Conservation (phyloP, 2,797 vertebrate genomes). For the Trematomus bernacchii region DNA sequence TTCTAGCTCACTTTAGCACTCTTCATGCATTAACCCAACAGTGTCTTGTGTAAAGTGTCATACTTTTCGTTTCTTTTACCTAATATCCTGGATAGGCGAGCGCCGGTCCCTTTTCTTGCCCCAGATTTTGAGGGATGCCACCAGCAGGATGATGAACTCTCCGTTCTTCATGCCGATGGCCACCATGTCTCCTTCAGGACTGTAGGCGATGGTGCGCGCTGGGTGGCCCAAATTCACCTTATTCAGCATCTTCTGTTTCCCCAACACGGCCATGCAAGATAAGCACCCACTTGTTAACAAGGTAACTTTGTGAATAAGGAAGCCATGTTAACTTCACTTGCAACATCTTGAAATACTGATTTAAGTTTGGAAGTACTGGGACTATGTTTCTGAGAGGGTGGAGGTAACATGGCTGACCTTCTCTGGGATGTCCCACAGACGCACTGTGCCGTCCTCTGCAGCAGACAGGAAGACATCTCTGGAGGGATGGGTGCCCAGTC, state of each 20-base stretch:
- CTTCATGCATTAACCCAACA: not conserved
- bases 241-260: constrained; percentile 95
- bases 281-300: constrained; percentile 19
- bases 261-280: constrained; percentile 39
- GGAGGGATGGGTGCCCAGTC: constrained; percentile 93
- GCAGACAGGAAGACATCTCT: constrained; percentile 96
- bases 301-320: not conserved
- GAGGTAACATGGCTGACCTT: constrained; percentile 83
- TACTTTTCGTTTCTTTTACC: constrained; percentile 76
- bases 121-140: constrained; percentile 98
- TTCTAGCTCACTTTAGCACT: not conserved
- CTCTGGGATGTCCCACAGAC: constrained; percentile 96
- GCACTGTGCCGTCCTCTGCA: constrained; percentile 95
- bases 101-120: constrained; percentile 96
- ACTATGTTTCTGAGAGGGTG: not conserved
- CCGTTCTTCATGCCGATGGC: constrained; percentile 98
- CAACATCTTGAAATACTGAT: not conserved
- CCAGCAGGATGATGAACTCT: constrained; percentile 96
- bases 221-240: constrained; percentile 96
- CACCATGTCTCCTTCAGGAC: constrained; percentile 97
- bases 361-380: not conserved
- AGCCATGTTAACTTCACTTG: not conserved
- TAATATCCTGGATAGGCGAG: constrained; percentile 95
- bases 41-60: not conserved
- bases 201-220: constrained; percentile 93